These are phyloP conservation scores for Volucella zonaria DNA, from an alignment of 2,888 invertebrate species.

Conservation along the genomic window DNA sequence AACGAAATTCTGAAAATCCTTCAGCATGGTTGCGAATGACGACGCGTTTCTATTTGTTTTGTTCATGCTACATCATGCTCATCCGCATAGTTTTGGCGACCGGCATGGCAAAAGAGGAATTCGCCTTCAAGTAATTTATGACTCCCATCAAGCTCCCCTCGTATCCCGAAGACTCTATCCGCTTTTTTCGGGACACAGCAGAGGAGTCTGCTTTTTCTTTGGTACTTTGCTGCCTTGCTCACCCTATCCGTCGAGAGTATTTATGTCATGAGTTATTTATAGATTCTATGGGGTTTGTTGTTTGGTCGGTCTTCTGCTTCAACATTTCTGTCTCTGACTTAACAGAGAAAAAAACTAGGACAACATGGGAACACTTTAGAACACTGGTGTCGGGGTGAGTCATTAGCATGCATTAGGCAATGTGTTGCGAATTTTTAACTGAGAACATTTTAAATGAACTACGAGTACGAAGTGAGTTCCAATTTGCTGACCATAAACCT, in stretches of 20 bases:
- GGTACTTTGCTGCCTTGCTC: neutral
- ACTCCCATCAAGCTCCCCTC: constrained; percentile 52
- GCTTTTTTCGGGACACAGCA: constrained; percentile 39
- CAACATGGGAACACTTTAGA: constrained; percentile 57
- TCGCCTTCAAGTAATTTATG: constrained; percentile 70
- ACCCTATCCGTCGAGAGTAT: constrained; percentile 49
- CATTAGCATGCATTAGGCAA: constrained; percentile 64
- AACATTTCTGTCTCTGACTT: constrained; percentile 39
- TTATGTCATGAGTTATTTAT: constrained; percentile 73
- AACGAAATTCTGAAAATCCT: constrained; percentile 69
- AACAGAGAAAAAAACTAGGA: constrained; percentile 50
- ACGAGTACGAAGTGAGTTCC: constrained; percentile 29
- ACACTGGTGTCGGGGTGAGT: constrained; percentile 39
- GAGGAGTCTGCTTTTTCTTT: constrained; percentile 19
- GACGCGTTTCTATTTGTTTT: constrained; percentile 71
- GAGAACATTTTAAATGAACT: constrained; percentile 38
- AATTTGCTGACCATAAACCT: constrained; percentile 34
- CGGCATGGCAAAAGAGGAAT: constrained; percentile 56
- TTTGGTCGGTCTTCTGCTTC: constrained; percentile 35
- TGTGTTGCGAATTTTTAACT: constrained; percentile 46
- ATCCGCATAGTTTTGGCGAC: constrained; percentile 73
- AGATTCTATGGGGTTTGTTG: constrained; percentile 53
- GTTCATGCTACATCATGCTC: constrained; percentile 69
- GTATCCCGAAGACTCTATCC: constrained; percentile 7
- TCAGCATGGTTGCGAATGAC: constrained; percentile 63